These are phyloP conservation scores for Collichthys lucidus DNA, from an alignment of 2,113 vertebrate species.

Conservation along the genomic window DNA sequence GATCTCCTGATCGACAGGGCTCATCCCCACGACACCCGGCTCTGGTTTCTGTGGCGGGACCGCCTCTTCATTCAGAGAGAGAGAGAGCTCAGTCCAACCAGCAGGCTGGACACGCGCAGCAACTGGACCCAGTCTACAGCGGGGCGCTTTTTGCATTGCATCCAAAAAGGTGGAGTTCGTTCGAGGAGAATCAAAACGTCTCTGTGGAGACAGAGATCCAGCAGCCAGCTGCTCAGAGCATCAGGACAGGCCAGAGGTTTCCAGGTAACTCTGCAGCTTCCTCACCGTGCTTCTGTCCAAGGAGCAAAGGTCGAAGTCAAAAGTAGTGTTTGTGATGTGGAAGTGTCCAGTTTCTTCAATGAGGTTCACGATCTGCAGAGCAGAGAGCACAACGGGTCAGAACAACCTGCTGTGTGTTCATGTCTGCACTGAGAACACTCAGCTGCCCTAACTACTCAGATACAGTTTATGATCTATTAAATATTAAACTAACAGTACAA, in stretches of 20 bases:
- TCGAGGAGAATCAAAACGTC: slow-evolving; percentile 45
- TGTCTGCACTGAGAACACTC: background rate
- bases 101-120: slow-evolving; percentile 32
- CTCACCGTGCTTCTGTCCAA: slow-evolving; percentile 97
- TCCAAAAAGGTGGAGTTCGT: slow-evolving; percentile 78
- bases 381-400: background rate
- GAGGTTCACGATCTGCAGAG: slow-evolving; percentile 95
- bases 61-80: slow-evolving; percentile 1
- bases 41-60: slow-evolving; percentile 42
- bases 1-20: slow-evolving; percentile 88
- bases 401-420: background rate
- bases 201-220: slow-evolving; percentile 47
- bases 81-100: slow-evolving; percentile 22
- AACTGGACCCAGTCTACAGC: slow-evolving; percentile 24
- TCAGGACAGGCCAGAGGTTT: slow-evolving; percentile 93
- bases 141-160: slow-evolving; percentile 80
- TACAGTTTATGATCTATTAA: background rate
- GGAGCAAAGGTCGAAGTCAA: slow-evolving; percentile 99
- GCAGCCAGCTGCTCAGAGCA: slow-evolving; percentile 82
- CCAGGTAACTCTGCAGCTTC: slow-evolving; percentile 98
- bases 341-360: slow-evolving; percentile 99
- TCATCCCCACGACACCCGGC: slow-evolving; percentile 56
- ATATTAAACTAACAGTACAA: background rate
- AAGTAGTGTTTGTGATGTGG: slow-evolving; percentile 99
- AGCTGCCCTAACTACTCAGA: background rate